Evolutionary conservation across 1,140 invertebrate species (phyloP), one percentile per base, ranked within the genome.

Genomic region (Maconellicoccus hirsutus): DNA sequence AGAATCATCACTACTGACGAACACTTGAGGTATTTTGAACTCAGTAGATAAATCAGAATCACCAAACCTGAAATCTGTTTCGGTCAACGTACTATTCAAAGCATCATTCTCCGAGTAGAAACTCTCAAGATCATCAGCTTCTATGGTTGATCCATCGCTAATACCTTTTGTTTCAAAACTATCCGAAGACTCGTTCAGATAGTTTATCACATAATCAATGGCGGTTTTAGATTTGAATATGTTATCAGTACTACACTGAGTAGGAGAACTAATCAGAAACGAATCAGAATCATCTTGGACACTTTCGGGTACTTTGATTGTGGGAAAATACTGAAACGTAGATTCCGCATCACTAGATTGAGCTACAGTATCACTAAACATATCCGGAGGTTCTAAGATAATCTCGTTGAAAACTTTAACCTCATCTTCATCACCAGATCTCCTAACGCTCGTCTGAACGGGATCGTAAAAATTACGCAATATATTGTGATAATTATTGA

Each of bases 401-500:
- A 66, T 66, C 1, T 66, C 61, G 61, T 22, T 66, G 10, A 66
- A 6, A 66, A 25, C 4, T 23, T 66, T 22, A 33, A 6, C 29
- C 4, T 33, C 12, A 33, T 33, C 52, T n/a, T 59, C 52, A 16
- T 22, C 52, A 42, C n/a, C 39, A 42, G 39, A 42, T 10, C 39
- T 42, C 8, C 39, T 42, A 42, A 8, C n/a, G n/a, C 39, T 42
- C 8, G n/a, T n/a, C n/a, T n/a, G n/a, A 3, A 52, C 42, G 3
- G 42, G 42, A 52, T 52, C 42, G 42, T 52, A 52, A 16, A 52
- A 52, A 52, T 52, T 52, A 3, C 42, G 10, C 42, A 52, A 19
- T 52, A 66, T 23, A 66, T 66, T 66, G 19, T 66, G 61, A 23
- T 66, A 66, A 66, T 66, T 66, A 26, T 66, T 66, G 61, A 66